A percentile compares a stretch with the other conserved stretches of the same genome.
Conservation (phyloP, 1,140 invertebrate genomes). For the Trachymyrmex cornetzi region DNA sequence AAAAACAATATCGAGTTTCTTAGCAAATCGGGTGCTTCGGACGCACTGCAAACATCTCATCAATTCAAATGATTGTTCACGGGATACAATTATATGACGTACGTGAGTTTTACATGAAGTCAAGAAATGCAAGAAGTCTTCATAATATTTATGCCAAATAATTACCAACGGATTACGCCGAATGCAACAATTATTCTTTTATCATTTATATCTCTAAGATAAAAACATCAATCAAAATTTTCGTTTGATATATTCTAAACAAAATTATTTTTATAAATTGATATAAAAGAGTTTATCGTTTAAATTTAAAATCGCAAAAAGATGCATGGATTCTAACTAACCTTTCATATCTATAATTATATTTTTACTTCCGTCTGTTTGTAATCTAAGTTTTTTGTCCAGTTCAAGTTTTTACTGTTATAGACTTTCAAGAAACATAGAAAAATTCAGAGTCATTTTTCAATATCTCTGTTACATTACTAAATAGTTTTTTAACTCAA, state of each 20-base stretch:
- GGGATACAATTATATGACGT: not conserved
- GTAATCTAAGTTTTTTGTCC: too few species aligned
- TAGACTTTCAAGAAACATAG: too few species aligned
- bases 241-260: not conserved
- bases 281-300: not conserved
- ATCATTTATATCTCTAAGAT: not conserved
- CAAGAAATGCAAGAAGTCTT: not conserved
- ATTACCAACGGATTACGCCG: not conserved
- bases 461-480: too few species aligned
- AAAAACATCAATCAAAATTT: not conserved
- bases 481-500: too few species aligned
- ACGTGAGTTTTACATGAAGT: not conserved
- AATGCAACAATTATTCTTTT: not conserved
- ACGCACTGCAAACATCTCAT: not conserved
- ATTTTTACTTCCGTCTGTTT: too few species aligned
- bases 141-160: not conserved
- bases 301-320: too few species aligned
- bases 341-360: too few species aligned
- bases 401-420: too few species aligned
- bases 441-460: too few species aligned
- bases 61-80: not conserved
- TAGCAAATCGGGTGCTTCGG: slow-evolving; percentile 9
- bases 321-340: too few species aligned
- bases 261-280: not conserved
- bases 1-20: slow-evolving; percentile 51